Conservation (phyloP, 2,888 invertebrate species). For the Mechanitis messenoides region DNA sequence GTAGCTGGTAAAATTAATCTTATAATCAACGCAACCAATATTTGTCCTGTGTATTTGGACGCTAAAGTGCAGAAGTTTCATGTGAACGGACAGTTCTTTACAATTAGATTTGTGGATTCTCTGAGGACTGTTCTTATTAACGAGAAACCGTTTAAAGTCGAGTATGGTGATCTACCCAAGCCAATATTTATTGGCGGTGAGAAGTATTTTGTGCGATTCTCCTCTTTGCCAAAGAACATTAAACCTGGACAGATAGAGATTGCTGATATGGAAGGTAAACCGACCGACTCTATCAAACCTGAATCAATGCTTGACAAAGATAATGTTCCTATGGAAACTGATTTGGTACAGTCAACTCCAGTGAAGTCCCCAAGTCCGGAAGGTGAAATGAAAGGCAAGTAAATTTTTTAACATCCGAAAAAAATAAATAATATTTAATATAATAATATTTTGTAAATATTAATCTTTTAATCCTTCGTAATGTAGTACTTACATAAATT, state of each 20-base stretch:
- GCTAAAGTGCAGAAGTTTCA: constrained; percentile 88
- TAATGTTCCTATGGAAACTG: constrained; percentile 41
- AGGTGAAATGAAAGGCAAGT: constrained; percentile 56
- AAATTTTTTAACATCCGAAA: background rate
- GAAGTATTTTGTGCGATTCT: constrained; percentile 88
- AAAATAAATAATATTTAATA: too few species aligned
- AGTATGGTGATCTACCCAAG: constrained; percentile 90
- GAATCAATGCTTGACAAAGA: constrained; percentile 27
- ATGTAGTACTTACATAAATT: background rate
- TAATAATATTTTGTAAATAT: too few species aligned
- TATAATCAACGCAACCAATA: constrained; percentile 86
- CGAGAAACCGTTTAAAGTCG: constrained; percentile 84
- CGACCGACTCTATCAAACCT: constrained; percentile 28
- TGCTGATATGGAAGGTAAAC: constrained; percentile 82
- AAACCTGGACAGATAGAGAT: constrained; percentile 83
- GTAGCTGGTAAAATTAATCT: constrained; percentile 90
- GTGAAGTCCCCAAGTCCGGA: constrained; percentile 61
- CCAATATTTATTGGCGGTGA: constrained; percentile 84
- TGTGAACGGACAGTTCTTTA: constrained; percentile 82
- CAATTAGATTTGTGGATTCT: constrained; percentile 87
- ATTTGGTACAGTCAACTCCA: constrained; percentile 45
- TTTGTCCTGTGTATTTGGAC: constrained; percentile 89
- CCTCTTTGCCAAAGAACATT: constrained; percentile 84
- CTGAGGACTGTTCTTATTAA: constrained; percentile 86
- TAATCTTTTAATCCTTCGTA: too few species aligned